These are phyloP conservation scores for Bufotes viridis DNA, from an alignment of 2,797 vertebrate species.

Conservation along the genomic window DNA sequence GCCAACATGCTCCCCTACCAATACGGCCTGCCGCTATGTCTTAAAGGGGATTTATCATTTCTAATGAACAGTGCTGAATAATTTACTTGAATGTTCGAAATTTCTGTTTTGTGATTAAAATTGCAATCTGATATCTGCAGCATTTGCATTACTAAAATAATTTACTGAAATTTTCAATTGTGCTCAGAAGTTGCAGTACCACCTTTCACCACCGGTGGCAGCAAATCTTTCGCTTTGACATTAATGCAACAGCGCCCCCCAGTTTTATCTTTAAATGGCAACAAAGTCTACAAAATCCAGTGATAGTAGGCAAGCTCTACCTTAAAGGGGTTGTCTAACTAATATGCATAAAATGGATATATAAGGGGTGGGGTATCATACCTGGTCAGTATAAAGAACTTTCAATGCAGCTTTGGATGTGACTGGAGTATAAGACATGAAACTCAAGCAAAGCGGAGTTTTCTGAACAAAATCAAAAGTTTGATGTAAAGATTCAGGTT, in stretches of 20 bases:
- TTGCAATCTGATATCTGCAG: background rate
- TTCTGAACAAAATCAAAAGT: background rate
- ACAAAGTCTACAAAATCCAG: background rate
- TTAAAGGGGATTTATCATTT: constrained; percentile 13
- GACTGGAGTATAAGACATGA: background rate
- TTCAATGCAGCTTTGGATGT: background rate
- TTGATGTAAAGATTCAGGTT: background rate
- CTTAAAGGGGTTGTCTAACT: background rate
- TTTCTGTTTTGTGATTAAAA: background rate
- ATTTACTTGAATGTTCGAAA: background rate
- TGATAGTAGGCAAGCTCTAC: background rate
- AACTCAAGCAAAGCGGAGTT: background rate
- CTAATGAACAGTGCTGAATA: background rate
- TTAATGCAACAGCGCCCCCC: background rate
- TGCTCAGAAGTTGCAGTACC: background rate
- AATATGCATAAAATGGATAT: background rate
- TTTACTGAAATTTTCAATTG: background rate
- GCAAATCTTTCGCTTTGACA: background rate
- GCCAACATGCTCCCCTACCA: background rate
- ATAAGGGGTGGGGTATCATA: no score
- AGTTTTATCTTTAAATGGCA: background rate
- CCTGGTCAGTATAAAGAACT: no score
- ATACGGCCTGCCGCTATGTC: background rate
- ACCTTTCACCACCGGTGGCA: background rate
- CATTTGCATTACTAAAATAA: background rate